Evolutionary conservation across 2,797 vertebrate genomes (phyloP).

Genomic region (Orientallactaga sibirica): DNA sequence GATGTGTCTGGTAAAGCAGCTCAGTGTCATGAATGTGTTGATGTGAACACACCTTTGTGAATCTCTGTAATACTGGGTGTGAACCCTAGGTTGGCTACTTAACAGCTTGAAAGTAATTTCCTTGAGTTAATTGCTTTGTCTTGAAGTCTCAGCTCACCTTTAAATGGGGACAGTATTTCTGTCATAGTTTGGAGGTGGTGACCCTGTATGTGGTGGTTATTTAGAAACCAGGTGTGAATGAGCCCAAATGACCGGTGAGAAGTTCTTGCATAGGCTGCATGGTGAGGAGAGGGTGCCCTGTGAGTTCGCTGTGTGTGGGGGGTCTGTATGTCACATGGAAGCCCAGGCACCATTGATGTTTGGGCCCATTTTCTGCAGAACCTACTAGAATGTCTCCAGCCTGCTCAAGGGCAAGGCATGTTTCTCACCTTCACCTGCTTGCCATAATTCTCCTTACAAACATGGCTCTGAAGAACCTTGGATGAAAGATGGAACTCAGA

Average conservation of each 20-base stretch:
- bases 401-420: too few relatives aligned
- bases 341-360: not conserved
- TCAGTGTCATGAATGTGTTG: not conserved
- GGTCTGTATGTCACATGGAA: not conserved
- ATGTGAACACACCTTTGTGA: not conserved
- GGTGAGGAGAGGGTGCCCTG: not conserved
- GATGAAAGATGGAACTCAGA: accelerated
- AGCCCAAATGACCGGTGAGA: not conserved
- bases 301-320: accelerated
- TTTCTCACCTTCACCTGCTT: too few relatives aligned
- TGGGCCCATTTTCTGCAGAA: not conserved
- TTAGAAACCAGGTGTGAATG: not conserved
- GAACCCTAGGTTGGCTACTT: not conserved
- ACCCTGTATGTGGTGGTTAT: not conserved
- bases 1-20: not conserved
- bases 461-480: not conserved
- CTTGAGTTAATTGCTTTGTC: conserved; percentile 2
- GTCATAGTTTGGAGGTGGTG: not conserved
- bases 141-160: not conserved
- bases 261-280: not conserved
- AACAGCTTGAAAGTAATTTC: not conserved
- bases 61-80: not conserved
- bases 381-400: not conserved
- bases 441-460: not conserved
- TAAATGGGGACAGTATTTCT: not conserved